Conservation (phyloP, 2,888 invertebrate species). For the Hemistola chrysoprasaria region DNA sequence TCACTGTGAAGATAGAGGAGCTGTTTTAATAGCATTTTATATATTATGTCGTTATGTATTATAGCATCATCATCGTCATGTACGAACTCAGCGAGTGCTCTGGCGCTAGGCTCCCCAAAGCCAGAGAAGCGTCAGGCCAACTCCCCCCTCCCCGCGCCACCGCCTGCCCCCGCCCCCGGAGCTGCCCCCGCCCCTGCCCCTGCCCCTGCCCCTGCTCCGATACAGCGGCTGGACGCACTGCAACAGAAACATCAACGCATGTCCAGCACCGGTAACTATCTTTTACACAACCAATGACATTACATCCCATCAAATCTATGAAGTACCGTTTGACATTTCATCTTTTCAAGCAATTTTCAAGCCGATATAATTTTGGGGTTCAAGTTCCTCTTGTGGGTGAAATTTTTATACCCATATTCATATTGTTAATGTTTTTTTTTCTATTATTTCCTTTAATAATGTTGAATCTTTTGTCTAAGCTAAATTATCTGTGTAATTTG, state of each 20-base stretch:
- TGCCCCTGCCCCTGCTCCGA: slow-evolving; percentile 44
- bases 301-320: too few relatives aligned
- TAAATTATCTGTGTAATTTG: slow-evolving; percentile 21
- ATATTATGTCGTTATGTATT: too few relatives aligned
- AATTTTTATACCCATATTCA: too few relatives aligned
- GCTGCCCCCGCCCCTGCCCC: slow-evolving; percentile 26
- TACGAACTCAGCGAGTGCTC: slow-evolving; percentile 86
- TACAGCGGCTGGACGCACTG: slow-evolving; percentile 20
- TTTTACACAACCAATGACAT: too few relatives aligned
- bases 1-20: too few relatives aligned
- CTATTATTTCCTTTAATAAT: too few relatives aligned
- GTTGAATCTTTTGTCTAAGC: not conserved
- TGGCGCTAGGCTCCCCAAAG: slow-evolving; percentile 93
- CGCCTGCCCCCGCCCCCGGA: slow-evolving; percentile 28
- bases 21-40: too few relatives aligned
- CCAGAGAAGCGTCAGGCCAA: slow-evolving; percentile 95
- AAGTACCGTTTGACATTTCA: too few relatives aligned
- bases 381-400: too few relatives aligned
- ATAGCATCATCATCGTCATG: slow-evolving; percentile 87
- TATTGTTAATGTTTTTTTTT: too few relatives aligned
- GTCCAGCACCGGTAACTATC: slow-evolving; percentile 72
- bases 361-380: too few relatives aligned
- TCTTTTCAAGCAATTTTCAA: too few relatives aligned
- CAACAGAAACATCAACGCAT: slow-evolving; percentile 64
- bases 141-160: slow-evolving; percentile 89